phyloP scores from a whole-genome alignment of 2,113 vertebrate species.

The Marmota monax region DNA sequence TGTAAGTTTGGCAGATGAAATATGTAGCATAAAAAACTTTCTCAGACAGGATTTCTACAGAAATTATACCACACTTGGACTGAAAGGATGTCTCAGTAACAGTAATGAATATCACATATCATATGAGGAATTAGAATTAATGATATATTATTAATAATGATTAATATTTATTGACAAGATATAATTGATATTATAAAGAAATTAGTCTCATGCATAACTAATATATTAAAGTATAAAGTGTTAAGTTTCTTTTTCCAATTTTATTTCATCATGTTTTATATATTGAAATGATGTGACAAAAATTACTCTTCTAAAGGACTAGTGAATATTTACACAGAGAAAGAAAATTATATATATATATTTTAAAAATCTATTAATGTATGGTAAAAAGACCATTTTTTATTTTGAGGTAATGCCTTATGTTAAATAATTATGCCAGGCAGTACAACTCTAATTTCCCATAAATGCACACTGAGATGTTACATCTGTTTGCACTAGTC shows the following conservation, averaged over 20 bases:
- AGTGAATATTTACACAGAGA: conserved; percentile 8
- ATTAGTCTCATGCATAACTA: not conserved
- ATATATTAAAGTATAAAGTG: not conserved
- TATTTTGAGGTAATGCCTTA: not conserved
- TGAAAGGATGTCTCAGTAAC: not conserved
- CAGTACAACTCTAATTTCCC: conserved; percentile 30
- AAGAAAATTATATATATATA: conserved; percentile 35
- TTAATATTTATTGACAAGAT: not conserved
- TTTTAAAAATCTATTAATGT: not conserved
- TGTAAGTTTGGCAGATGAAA: not conserved
- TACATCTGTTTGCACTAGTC: conserved; percentile 63
- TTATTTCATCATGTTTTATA: conserved; percentile 8
- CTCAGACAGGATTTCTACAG: not conserved
- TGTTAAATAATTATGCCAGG: not conserved
- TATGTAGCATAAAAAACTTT: conserved; percentile 5
- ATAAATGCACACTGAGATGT: conserved; percentile 34
- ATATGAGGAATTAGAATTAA: not conserved
- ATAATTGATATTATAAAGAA: not conserved
- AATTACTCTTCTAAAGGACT: not conserved
- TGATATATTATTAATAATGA: not conserved
- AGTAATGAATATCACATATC: not conserved
- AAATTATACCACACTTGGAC: not conserved
- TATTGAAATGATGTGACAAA: not conserved
- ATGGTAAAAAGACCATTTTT: not conserved
- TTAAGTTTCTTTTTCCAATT: not conserved